Conservation (phyloP, 2,888 invertebrate species). For the Andricus quercusramuli region DNA sequence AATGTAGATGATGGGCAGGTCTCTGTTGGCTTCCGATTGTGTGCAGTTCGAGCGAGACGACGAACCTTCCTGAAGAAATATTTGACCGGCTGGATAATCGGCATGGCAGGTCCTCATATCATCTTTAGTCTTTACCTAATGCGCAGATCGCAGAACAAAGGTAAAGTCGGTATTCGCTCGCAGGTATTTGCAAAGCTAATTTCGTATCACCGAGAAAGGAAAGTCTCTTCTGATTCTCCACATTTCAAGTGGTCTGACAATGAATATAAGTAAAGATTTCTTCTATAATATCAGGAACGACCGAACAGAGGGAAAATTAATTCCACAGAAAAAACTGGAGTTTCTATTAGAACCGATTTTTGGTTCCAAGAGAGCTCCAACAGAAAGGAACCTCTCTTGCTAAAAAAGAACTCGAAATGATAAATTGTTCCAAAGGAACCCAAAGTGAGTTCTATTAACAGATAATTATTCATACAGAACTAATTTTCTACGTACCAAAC, state of each 20-base stretch:
- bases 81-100: slow-evolving; percentile 15
- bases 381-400: no score
- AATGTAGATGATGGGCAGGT: slow-evolving; percentile 8
- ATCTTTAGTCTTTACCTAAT: slow-evolving; percentile 21
- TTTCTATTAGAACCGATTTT: no score
- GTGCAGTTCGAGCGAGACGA: background rate
- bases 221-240: background rate
- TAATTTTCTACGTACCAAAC: no score
- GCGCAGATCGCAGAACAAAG: slow-evolving; percentile 35
- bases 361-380: no score
- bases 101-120: slow-evolving; percentile 9
- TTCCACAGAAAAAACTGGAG: no score
- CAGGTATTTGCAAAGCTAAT: slow-evolving; percentile 40
- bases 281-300: background rate
- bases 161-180: slow-evolving; percentile 13
- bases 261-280: background rate
- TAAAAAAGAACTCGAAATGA: no score
- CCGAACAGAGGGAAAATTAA: no score
- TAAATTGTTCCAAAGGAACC: no score
- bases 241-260: background rate
- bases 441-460: no score
- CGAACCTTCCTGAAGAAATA: slow-evolving; percentile 39
- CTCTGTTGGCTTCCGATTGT: slow-evolving; percentile 31
- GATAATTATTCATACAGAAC: no score
- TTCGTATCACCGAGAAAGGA: slow-evolving; percentile 5